Percentiles rank a stretch among this genome's conserved stretches.
Evolutionary conservation across 2,797 vertebrate species (phyloP).

Genomic region (Paramormyrops hopkinsi): DNA sequence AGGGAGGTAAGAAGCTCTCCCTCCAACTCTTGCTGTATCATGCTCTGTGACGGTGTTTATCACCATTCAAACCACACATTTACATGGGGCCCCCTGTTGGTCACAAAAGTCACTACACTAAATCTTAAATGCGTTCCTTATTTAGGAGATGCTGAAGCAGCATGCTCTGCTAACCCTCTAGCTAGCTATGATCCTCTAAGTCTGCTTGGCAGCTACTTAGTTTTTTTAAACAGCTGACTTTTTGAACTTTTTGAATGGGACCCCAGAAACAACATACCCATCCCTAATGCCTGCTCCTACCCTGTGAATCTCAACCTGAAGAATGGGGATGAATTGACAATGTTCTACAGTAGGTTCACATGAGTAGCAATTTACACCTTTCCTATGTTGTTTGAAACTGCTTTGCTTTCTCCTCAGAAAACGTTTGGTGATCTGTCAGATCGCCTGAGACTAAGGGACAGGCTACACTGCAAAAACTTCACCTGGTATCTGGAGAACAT

Average conservation of each 20-base stretch:
- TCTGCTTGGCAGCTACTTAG: not conserved
- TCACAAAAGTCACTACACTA: not conserved
- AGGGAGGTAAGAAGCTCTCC: constrained; percentile 49
- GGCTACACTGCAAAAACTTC: constrained; percentile 70
- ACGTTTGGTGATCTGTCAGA: constrained; percentile 72
- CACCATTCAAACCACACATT: not conserved
- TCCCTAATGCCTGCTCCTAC: not conserved
- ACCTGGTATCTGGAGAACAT: constrained; percentile 76
- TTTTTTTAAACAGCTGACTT: not conserved
- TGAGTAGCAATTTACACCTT: not conserved
- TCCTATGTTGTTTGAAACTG: not conserved
- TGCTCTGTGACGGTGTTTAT: not conserved
- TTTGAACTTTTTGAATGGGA: not conserved
- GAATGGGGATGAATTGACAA: not conserved
- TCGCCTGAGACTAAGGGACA: constrained; percentile 61
- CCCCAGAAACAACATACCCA: not conserved
- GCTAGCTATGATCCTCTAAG: not conserved
- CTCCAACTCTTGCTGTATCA: not conserved
- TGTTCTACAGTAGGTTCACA: not conserved
- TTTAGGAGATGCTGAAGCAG: not conserved
- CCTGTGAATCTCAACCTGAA: not conserved
- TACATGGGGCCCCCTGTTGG: not conserved
- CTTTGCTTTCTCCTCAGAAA: constrained; percentile 51
- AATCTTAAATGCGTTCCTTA: not conserved
- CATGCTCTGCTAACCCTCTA: not conserved